Evolutionary conservation across 2,113 vertebrate genomes (phyloP).

Genomic region (Agapornis roseicollis): DNA sequence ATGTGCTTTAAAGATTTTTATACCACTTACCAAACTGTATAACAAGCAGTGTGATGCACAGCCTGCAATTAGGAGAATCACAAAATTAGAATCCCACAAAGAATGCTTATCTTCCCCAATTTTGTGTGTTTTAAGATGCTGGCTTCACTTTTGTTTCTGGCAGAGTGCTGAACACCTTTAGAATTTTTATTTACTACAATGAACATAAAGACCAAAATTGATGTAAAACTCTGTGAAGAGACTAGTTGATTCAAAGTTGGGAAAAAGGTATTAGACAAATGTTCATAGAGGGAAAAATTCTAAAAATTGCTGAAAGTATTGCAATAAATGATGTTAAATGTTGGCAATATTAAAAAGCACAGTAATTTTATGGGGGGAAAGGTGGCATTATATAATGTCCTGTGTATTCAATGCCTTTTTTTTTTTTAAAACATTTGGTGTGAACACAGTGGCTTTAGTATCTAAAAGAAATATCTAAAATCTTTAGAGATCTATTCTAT

Average conservation of each 20-base stretch:
- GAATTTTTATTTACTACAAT: conserved; percentile 33
- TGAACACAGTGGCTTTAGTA: neutral
- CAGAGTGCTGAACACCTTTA: neutral
- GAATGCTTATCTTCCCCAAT: neutral
- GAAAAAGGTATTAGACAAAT: neutral
- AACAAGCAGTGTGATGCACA: neutral
- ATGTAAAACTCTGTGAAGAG: neutral
- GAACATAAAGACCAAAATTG: conserved; percentile 13
- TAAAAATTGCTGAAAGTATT: neutral
- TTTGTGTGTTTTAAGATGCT: neutral
- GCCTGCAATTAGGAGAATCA: neutral
- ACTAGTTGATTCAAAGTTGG: neutral
- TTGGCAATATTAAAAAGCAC: neutral
- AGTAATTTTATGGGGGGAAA: neutral
- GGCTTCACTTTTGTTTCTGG: neutral
- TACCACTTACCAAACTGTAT: neutral
- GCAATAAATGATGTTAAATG: neutral
- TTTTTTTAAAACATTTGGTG: neutral
- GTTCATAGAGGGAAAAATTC: neutral
- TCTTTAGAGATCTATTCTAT: neutral
- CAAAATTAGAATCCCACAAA: neutral
- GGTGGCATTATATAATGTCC: neutral
- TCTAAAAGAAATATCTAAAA: neutral
- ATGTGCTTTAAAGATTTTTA: neutral
- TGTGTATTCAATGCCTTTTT: neutral